A percentile compares a stretch with the other conserved stretches of the same genome.
phyloP scores from a whole-genome alignment of 2,888 invertebrate genomes.

The Pogonocherus hispidulus region DNA sequence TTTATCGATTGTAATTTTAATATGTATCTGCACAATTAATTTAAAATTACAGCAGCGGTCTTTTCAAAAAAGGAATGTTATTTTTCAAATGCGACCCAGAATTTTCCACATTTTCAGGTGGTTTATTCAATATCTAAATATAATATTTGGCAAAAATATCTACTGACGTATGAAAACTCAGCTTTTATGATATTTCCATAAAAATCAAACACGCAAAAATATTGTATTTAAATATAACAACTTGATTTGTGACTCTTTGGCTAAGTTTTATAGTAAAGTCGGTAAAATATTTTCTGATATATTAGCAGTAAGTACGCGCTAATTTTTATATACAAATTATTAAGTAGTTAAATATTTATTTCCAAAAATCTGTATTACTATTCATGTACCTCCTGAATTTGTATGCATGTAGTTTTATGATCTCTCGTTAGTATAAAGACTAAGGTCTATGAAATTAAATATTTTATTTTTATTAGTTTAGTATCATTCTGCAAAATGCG shows the following conservation, averaged over 20 bases:
- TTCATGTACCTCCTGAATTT: no score
- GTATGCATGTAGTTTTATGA: no score
- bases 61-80: background rate
- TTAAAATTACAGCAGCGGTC: no score
- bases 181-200: background rate
- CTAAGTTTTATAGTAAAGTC: background rate
- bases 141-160: conserved; percentile 24
- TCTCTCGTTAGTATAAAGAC: no score
- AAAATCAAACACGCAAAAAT: background rate
- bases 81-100: background rate
- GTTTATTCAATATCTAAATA: conserved; percentile 16
- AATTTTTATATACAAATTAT: no score
- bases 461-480: no score
- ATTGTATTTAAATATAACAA: background rate
- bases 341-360: no score
- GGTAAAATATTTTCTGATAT: background rate
- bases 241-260: background rate
- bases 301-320: background rate
- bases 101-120: background rate
- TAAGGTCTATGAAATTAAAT: no score
- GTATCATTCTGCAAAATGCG: no score
- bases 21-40: no score
- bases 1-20: no score
- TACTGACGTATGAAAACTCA: background rate
- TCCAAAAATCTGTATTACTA: no score